These are phyloP conservation scores for Dasysyrphus tricinctus DNA, from an alignment of 2,888 invertebrate genomes.

Conservation along the genomic window DNA sequence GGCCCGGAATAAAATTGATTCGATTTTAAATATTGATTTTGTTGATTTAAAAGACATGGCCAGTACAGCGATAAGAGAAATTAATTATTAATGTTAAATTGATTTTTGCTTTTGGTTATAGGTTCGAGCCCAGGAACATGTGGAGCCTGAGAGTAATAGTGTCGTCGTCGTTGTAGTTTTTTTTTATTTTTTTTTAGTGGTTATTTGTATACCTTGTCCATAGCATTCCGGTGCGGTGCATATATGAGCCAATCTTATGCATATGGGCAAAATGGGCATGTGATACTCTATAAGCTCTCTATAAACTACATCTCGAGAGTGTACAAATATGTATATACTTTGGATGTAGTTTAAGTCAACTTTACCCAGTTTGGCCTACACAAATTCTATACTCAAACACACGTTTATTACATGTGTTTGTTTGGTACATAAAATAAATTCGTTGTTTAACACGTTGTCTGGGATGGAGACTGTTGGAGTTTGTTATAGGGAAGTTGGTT, in stretches of 20 bases:
- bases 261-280: constrained; percentile 16
- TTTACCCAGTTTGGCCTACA: constrained; percentile 58
- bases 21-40: constrained; percentile 83
- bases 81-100: constrained; percentile 81
- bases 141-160: constrained; percentile 34
- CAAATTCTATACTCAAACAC: constrained; percentile 46
- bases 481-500: not conserved
- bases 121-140: not conserved
- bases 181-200: not conserved
- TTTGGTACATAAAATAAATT: constrained; percentile 63
- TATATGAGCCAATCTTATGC: constrained; percentile 14
- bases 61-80: constrained; percentile 79
- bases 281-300: not conserved
- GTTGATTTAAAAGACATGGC: constrained; percentile 81
- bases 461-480: too few species aligned
- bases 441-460: constrained; percentile 64
- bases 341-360: constrained; percentile 22
- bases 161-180: constrained; percentile 23
- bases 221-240: not conserved
- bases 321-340: not conserved
- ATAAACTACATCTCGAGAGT: constrained; percentile 7
- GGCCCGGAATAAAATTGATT: constrained; percentile 79
- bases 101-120: constrained; percentile 72
- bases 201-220: not conserved
- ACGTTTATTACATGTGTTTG: constrained; percentile 65